A percentile compares a stretch with the other conserved stretches of the same genome.
Conservation (phyloP, 2,113 vertebrate genomes). For the Prionailurus bengalensis region DNA sequence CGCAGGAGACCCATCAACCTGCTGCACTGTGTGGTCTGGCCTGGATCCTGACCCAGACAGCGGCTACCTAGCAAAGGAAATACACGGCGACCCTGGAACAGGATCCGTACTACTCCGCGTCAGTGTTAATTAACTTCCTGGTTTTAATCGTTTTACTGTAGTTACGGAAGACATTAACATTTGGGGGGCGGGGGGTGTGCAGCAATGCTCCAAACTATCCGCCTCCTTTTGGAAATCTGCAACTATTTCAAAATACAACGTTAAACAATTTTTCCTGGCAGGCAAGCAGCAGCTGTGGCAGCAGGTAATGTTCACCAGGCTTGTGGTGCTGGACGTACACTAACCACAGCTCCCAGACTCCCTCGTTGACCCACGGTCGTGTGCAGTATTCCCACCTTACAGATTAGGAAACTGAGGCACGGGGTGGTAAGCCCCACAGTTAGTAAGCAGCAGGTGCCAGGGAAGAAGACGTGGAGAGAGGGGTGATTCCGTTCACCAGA, state of each 20-base stretch:
- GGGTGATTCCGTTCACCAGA: no score
- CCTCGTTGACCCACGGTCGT: neutral
- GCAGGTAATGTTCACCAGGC: no score
- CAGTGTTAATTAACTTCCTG: neutral
- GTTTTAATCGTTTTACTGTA: neutral
- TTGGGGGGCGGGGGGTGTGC: no score
- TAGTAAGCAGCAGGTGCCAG: neutral
- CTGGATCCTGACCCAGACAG: neutral
- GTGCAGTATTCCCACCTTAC: neutral
- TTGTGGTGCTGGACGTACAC: neutral
- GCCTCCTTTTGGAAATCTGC: neutral
- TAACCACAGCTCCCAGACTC: neutral
- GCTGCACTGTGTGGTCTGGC: rapidly evolving
- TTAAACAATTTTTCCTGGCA: neutral
- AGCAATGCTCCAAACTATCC: neutral
- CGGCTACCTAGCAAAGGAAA: neutral
- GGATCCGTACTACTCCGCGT: no score
- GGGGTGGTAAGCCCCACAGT: no score
- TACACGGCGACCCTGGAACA: neutral
- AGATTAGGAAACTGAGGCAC: neutral
- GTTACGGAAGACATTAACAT: neutral
- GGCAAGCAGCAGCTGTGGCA: neutral
- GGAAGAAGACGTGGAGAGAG: neutral
- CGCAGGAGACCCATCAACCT: neutral
- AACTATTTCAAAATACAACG: neutral